Evolutionary conservation across 2,797 vertebrate genomes (phyloP).

Genomic region (Diplodus sargus): DNA sequence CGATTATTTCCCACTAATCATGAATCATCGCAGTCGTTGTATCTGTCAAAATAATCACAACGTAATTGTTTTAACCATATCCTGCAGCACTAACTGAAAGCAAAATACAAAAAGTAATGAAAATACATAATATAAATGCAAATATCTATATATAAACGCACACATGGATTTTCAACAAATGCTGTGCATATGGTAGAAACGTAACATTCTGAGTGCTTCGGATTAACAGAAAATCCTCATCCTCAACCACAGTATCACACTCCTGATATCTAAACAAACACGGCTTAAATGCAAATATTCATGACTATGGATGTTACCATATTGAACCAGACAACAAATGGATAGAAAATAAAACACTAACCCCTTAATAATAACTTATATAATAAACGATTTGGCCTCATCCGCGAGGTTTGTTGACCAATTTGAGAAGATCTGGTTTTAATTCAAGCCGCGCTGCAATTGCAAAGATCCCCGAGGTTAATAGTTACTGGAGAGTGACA

Average conservation of each 20-base stretch:
- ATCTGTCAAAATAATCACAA: too few relatives aligned
- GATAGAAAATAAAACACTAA: neutral
- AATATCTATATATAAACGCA: neutral
- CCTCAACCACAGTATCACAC: neutral
- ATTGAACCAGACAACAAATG: neutral
- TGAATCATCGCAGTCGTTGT: too few relatives aligned
- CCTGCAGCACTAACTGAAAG: too few relatives aligned
- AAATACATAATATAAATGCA: neutral
- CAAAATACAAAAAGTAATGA: neutral
- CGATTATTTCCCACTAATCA: too few relatives aligned
- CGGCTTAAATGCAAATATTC: neutral
- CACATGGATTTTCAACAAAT: slow-evolving; percentile 15
- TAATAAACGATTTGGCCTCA: neutral
- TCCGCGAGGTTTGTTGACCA: neutral
- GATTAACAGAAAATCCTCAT: slow-evolving; percentile 47
- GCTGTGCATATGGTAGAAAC: slow-evolving; percentile 19
- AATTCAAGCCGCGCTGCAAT: neutral
- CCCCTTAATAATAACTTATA: neutral
- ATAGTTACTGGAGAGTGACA: neutral
- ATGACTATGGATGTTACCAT: too few relatives aligned
- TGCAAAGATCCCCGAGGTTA: neutral
- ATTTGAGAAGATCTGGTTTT: neutral
- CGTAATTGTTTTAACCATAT: too few relatives aligned
- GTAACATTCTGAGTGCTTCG: slow-evolving; percentile 2
- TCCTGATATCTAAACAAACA: slow-evolving; percentile 2